Base-by-base conservation (phyloP, 2,113 vertebrate species). In the Pyrgilauda ruficollis region DNA sequence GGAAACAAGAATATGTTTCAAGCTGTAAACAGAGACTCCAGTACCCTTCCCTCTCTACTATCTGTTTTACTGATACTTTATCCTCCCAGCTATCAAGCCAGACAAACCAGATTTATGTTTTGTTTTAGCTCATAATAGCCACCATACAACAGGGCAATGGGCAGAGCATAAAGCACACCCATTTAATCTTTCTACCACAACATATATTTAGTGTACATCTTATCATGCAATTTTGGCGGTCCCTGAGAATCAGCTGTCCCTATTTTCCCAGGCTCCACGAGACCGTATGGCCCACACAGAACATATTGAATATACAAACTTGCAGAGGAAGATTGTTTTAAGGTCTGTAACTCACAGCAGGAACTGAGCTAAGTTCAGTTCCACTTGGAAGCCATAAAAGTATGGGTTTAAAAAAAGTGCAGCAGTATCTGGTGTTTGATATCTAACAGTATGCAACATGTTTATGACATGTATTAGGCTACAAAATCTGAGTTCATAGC, bases 311-410 rank as follows among this genome's bases (percentile, higher is more conserved):
- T 79, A 77, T 46, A 90, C 64, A 94, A 90, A 95, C 82, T 88
- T 96, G 92, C 82, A 88, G 68, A 96, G 90, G 88, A 95, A 96
- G 70, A 96, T 39, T 86, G 64, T 64, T 94, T 96, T 90, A 92
- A 94, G 76, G 84, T 76, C 84, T 95, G 92, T 84, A 92, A 94
- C 83, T 91, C 78, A 75, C 95, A 97, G 96, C 96, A 96, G 93
- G 93, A 96, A 95, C 89, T 70, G 92, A 97, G 47, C 76, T 94
- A 78, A 83, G 93, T 96, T 97, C 97, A 96, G 90, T 93, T 96
- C 94, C 96, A 92, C 81, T 95, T 85, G 80, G 95, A 90, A 93
- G 81, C 88, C 93, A 97, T 97, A 96, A 98, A 97, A 97, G 55
- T 68, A 89, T 2, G 90, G 86, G 79, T 96, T 96, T 94, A 89